A percentile compares a stretch with the other conserved stretches of the same genome.
Evolutionary conservation across 2,113 vertebrate species (phyloP).

Genomic region (Monopterus albus): DNA sequence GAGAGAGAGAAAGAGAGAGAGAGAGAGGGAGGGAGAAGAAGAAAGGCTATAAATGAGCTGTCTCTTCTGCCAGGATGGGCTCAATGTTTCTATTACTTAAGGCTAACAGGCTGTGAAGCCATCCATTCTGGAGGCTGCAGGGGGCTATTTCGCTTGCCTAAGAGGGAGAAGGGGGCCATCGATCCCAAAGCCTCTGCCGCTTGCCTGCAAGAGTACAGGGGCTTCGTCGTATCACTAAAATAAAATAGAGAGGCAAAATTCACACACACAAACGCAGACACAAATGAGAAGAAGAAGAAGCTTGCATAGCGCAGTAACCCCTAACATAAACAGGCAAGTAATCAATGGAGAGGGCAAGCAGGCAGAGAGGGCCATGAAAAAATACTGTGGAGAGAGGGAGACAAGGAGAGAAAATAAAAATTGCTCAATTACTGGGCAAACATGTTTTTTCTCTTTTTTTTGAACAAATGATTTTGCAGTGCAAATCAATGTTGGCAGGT

Average conservation of each 20-base stretch:
- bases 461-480: slow-evolving; percentile 97
- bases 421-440: slow-evolving; percentile 96
- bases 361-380: slow-evolving; percentile 70
- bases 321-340: slow-evolving; percentile 92
- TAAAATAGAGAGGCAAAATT: slow-evolving; percentile 75
- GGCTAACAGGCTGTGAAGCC: slow-evolving; percentile 98
- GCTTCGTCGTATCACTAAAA: slow-evolving; percentile 84
- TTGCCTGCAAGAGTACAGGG: slow-evolving; percentile 82
- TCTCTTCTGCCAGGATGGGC: slow-evolving; percentile 94
- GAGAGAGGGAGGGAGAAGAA: slow-evolving; percentile 69
- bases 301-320: slow-evolving; percentile 82
- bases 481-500: slow-evolving; percentile 99
- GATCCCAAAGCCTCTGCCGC: slow-evolving; percentile 83
- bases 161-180: slow-evolving; percentile 87
- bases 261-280: slow-evolving; percentile 71
- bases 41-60: slow-evolving; percentile 95
- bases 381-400: slow-evolving; percentile 63
- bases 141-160: slow-evolving; percentile 88
- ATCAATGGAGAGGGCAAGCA: slow-evolving; percentile 89
- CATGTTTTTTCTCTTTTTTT: slow-evolving; percentile 89
- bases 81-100: slow-evolving; percentile 99
- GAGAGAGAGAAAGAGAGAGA: slow-evolving; percentile 64
- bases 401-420: slow-evolving; percentile 89
- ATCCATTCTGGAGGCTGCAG: slow-evolving; percentile 93
- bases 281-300: slow-evolving; percentile 85